Evolutionary conservation across 1,140 invertebrate species (phyloP).

Genomic region (Pogonomyrmex barbatus): DNA sequence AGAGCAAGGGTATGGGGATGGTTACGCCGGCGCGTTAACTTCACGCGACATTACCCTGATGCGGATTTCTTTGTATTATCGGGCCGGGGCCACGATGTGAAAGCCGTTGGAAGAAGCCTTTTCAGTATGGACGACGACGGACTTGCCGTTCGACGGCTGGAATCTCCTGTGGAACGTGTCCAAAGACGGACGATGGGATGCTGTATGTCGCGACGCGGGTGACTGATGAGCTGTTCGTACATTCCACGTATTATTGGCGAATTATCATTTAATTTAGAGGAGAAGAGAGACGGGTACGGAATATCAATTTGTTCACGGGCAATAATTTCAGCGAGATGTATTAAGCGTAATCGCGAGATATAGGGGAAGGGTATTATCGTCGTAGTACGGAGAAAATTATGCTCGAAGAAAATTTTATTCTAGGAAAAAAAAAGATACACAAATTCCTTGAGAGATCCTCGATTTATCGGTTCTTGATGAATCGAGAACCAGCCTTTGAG

Average conservation of each 20-base stretch:
- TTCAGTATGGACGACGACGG: conserved; percentile 66
- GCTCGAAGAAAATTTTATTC: not conserved
- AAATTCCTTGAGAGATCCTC: not conserved
- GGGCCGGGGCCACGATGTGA: conserved; percentile 44
- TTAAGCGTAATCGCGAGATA: too few species aligned
- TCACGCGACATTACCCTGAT: conserved; percentile 82
- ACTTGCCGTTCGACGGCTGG: conserved; percentile 58
- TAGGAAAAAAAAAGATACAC: too few species aligned
- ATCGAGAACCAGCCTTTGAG: not conserved
- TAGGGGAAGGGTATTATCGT: too few species aligned
- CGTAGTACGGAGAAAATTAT: not conserved
- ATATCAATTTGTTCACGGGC: not conserved
- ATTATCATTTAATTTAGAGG: conserved; percentile 37
- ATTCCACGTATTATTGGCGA: conserved; percentile 30
- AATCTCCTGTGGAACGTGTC: conserved; percentile 49
- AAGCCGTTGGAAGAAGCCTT: conserved; percentile 47
- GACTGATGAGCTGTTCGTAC: conserved; percentile 41
- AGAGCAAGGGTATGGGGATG: not conserved
- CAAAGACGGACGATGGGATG: conserved; percentile 53
- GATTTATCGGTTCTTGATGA: not conserved
- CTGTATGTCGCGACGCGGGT: conserved; percentile 16
- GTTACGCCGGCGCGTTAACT: conserved; percentile 63
- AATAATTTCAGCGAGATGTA: not conserved
- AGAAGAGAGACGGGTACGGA: not conserved
- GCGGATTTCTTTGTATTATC: conserved; percentile 76